Evolutionary conservation across 2,113 vertebrate genomes (phyloP).

Genomic region (Lipophrys pholis): DNA sequence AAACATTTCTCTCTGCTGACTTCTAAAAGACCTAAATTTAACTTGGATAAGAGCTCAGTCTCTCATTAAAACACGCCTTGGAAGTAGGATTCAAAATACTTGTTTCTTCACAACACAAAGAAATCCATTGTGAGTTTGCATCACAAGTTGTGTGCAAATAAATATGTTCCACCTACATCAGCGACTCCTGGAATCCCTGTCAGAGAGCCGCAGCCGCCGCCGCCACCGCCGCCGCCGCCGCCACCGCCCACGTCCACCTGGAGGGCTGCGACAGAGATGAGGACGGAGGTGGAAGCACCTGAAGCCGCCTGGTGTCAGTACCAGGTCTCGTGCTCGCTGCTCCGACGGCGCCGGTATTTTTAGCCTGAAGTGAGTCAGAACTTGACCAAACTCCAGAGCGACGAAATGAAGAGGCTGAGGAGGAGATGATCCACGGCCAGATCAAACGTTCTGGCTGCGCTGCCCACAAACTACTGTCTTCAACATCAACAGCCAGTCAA

Average conservation of each 20-base stretch:
- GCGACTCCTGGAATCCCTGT: slow-evolving; percentile 40
- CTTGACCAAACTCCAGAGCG: slow-evolving; percentile 19
- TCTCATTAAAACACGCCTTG: slow-evolving; percentile 31
- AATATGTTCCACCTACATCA: slow-evolving; percentile 43
- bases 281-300: slow-evolving; percentile 38
- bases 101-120: slow-evolving; percentile 24
- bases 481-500: too few relatives aligned
- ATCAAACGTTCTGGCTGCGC: too few relatives aligned
- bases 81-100: slow-evolving; percentile 19
- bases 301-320: slow-evolving; percentile 53
- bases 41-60: slow-evolving; percentile 13
- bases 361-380: slow-evolving; percentile 17
- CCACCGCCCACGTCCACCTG: slow-evolving; percentile 50
- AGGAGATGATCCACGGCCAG: too few relatives aligned
- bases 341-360: slow-evolving; percentile 44
- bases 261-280: slow-evolving; percentile 41
- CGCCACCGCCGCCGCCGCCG: slow-evolving; percentile 27
- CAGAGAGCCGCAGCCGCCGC: slow-evolving; percentile 21
- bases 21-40: slow-evolving; percentile 48
- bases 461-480: too few relatives aligned
- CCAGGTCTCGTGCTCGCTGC: slow-evolving; percentile 36
- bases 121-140: slow-evolving; percentile 10
- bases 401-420: too few relatives aligned
- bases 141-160: slow-evolving; percentile 35
- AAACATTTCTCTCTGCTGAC: slow-evolving; percentile 34